phyloP scores from a whole-genome alignment of 2,113 vertebrate species.

The Paraplagusia blochii region DNA sequence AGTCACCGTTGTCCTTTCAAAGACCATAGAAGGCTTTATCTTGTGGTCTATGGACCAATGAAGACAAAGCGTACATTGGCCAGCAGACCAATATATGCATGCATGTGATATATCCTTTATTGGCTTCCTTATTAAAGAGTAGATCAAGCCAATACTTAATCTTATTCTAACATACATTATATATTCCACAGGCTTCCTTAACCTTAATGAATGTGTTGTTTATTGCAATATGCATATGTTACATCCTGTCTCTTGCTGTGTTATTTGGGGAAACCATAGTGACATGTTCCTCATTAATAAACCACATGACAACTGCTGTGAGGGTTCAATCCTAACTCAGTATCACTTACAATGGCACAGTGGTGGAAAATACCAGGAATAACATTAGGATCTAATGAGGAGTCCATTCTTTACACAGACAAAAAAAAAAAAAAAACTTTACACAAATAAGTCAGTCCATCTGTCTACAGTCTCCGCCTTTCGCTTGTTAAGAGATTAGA shows the following conservation, averaged over 20 bases:
- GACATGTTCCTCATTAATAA: conserved; percentile 8
- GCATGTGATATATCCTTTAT: no score
- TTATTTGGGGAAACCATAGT: conserved; percentile 14
- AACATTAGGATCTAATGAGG: conserved; percentile 43
- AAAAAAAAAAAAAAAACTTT: conserved; percentile 11
- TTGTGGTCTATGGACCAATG: neutral
- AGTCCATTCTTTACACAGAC: conserved; percentile 19
- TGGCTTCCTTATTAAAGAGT: no score
- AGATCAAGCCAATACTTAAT: neutral
- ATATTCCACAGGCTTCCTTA: neutral
- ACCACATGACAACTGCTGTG: conserved; percentile 3
- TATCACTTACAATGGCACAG: conserved; percentile 13
- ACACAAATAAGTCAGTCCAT: neutral
- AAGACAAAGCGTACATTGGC: neutral
- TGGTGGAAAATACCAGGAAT: conserved; percentile 34
- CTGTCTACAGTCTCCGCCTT: conserved; percentile 21
- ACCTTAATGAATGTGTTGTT: neutral
- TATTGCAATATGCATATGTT: conserved; percentile 15
- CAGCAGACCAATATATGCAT: neutral
- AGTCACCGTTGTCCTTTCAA: no score
- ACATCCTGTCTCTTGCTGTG: neutral
- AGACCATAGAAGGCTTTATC: neutral
- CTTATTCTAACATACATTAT: neutral
- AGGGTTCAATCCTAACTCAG: neutral
- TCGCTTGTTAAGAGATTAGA: conserved; percentile 61